Conservation (phyloP, 2,888 invertebrate genomes). For the Tachina lurida region DNA sequence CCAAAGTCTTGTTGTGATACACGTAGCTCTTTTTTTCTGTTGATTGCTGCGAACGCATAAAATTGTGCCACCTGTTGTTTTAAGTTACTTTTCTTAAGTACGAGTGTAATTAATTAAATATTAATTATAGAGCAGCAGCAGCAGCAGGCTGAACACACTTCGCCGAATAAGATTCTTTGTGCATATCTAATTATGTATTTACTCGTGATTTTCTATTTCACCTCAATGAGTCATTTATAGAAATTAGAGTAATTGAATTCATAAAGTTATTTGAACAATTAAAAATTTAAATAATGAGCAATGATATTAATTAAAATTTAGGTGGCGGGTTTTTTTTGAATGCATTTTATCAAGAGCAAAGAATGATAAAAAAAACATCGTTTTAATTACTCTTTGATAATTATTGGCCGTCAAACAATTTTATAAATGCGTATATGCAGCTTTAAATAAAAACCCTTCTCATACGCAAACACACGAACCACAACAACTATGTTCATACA, state of each 20-base stretch:
- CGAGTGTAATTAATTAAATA: conserved; percentile 20
- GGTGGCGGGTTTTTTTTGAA: too few relatives aligned
- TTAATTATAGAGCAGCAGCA: conserved; percentile 25
- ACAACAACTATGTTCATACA: too few relatives aligned
- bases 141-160: conserved; percentile 2
- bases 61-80: background rate
- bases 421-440: too few relatives aligned
- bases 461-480: too few relatives aligned
- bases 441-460: too few relatives aligned
- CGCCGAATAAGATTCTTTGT: background rate
- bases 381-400: too few relatives aligned
- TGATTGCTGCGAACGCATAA: background rate
- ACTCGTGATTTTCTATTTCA: background rate
- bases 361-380: too few relatives aligned
- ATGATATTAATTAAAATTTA: too few relatives aligned
- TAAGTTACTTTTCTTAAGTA: conserved; percentile 6
- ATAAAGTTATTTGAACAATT: background rate
- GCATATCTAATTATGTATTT: conserved; percentile 25
- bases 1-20: background rate
- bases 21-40: background rate
- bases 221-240: conserved; percentile 5
- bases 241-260: conserved; percentile 3
- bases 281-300: background rate
- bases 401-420: too few relatives aligned
- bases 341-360: too few relatives aligned